Evolutionary conservation across 2,888 invertebrate genomes (phyloP).

Genomic region (Piscicola geometra): DNA sequence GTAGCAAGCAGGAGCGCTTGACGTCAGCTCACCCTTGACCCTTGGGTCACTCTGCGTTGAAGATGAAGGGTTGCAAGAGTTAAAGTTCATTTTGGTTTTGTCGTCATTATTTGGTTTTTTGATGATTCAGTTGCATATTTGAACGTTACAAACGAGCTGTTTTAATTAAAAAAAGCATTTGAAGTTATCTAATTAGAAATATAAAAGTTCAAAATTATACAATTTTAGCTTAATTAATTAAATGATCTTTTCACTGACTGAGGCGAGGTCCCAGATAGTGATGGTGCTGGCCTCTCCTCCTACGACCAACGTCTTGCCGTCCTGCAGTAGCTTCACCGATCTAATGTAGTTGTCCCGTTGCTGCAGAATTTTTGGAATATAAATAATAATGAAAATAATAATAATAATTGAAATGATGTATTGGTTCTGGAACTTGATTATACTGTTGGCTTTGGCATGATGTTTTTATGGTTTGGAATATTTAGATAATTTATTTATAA

Average conservation of each 20-base stretch:
- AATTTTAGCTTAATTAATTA: not conserved
- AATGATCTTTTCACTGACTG: slow-evolving; percentile 60
- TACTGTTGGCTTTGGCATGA: too few species aligned
- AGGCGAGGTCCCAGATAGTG: slow-evolving; percentile 90
- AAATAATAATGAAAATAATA: too few species aligned
- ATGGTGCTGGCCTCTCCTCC: slow-evolving; percentile 93
- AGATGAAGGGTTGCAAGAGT: too few species aligned
- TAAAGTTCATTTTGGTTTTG: too few species aligned
- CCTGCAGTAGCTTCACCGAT: slow-evolving; percentile 85
- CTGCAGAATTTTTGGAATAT: too few species aligned
- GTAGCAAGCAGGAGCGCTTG: slow-evolving; percentile 90
- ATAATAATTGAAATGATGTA: too few species aligned
- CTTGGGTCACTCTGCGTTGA: slow-evolving; percentile 70
- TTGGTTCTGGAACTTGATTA: too few species aligned
- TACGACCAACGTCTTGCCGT: slow-evolving; percentile 87
- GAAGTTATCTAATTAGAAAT: not conserved
- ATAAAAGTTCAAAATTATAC: not conserved
- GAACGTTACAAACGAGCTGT: too few species aligned
- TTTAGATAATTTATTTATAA: not conserved
- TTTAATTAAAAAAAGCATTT: not conserved
- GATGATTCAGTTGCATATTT: too few species aligned
- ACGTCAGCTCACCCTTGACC: slow-evolving; percentile 87
- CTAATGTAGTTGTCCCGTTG: slow-evolving; percentile 94
- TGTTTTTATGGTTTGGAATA: not conserved
- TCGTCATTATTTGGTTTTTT: not conserved